Evolutionary conservation across 2,113 vertebrate species (phyloP).

Genomic region (Myodes glareolus): DNA sequence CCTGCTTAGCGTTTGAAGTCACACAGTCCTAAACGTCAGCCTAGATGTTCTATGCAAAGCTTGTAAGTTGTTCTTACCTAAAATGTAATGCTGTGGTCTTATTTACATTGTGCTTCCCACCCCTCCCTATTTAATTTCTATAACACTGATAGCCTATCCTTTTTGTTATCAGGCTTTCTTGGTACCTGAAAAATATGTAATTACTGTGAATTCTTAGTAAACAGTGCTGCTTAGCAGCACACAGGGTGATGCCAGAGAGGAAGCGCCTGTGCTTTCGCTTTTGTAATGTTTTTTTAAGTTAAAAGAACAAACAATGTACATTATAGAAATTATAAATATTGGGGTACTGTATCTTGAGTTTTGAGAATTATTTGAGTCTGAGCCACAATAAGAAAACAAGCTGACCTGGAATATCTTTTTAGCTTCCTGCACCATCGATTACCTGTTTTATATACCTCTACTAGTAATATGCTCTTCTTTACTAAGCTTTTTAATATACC

Average conservation of each 20-base stretch:
- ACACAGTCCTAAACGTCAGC: not conserved
- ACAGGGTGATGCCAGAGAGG: constrained; percentile 2
- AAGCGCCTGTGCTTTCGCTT: constrained; percentile 39
- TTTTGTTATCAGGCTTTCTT: constrained; percentile 4
- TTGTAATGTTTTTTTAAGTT: constrained; percentile 56
- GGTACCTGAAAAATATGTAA: constrained; percentile 27
- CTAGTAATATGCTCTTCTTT: constrained; percentile 55
- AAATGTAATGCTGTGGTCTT: constrained; percentile 14
- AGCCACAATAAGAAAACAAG: constrained; percentile 27
- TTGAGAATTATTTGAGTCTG: constrained; percentile 52
- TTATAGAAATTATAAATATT: constrained; percentile 60
- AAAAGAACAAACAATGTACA: constrained; percentile 34
- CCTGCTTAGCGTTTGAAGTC: not conserved
- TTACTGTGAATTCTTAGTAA: constrained; percentile 70
- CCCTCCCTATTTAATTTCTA: not conserved
- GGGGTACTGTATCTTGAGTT: constrained; percentile 7
- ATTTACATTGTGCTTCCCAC: not conserved
- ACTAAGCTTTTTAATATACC: constrained; percentile 30
- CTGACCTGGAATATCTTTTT: constrained; percentile 67
- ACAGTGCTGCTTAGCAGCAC: constrained; percentile 51
- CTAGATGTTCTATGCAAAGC: not conserved
- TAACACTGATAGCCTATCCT: not conserved
- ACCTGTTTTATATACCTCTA: constrained; percentile 61
- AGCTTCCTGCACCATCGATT: constrained; percentile 71
- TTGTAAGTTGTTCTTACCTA: constrained; percentile 1